These are phyloP conservation scores for Acanthurus leucopareius DNA, from an alignment of 2,797 vertebrate species.

Conservation along the genomic window DNA sequence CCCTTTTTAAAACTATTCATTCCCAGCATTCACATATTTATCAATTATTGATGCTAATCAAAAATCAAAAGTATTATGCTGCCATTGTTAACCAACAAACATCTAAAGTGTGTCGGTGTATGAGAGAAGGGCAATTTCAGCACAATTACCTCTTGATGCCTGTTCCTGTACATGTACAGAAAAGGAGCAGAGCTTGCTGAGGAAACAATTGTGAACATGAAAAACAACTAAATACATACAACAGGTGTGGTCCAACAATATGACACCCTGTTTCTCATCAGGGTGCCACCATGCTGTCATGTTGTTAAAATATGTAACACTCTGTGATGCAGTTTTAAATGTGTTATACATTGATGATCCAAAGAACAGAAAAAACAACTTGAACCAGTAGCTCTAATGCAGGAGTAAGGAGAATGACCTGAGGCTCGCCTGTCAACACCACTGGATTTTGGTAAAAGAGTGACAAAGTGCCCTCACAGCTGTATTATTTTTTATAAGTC, in stretches of 20 bases:
- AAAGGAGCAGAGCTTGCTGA: neutral
- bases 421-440: neutral
- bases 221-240: neutral
- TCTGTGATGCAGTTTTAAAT: neutral
- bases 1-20: no score
- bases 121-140: no score
- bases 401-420: slow-evolving; percentile 9
- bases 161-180: neutral
- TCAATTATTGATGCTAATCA: no score
- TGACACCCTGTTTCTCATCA: neutral
- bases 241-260: neutral
- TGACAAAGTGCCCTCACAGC: slow-evolving; percentile 26
- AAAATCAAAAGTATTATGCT: neutral
- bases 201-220: neutral
- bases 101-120: neutral
- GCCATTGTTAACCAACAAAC: neutral
- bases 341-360: neutral
- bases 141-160: neutral
- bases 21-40: no score
- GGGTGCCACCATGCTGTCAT: neutral
- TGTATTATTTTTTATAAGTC: slow-evolving; percentile 46
- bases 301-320: neutral
- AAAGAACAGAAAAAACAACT: slow-evolving; percentile 2
- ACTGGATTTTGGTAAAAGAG: slow-evolving; percentile 27
- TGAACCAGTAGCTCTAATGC: slow-evolving; percentile 4